Conservation (phyloP, 2,888 invertebrate species). For the Caenorhabditis zanzibari region DNA sequence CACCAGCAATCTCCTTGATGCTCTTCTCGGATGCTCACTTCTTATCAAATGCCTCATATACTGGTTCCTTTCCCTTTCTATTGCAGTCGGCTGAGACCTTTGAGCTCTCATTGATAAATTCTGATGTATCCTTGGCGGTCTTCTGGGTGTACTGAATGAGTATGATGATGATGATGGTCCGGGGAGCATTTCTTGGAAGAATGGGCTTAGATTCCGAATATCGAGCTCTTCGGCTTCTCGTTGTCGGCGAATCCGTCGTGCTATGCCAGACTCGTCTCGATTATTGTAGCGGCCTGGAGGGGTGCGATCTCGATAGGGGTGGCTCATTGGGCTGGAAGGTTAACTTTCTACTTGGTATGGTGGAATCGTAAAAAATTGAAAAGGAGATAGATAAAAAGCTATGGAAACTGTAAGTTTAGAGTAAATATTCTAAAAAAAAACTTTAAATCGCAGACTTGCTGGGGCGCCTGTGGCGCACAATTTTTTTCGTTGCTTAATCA, state of each 20-base stretch:
- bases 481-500: too few species aligned
- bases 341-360: too few species aligned
- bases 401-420: too few species aligned
- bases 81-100: not conserved
- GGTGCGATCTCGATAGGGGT: not conserved
- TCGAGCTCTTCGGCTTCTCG: not conserved
- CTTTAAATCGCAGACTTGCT: too few species aligned
- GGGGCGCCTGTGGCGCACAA: too few species aligned
- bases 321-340: too few species aligned
- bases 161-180: not conserved
- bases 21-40: not conserved
- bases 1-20: not conserved
- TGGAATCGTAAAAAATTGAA: too few species aligned
- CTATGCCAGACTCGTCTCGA: not conserved
- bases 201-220: not conserved
- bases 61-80: conserved; percentile 6
- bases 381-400: too few species aligned
- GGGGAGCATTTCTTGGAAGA: conserved; percentile 8
- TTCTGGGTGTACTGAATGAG: not conserved
- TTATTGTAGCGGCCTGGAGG: not conserved
- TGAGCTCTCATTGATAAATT: not conserved
- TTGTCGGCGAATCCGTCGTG: not conserved
- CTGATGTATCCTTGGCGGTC: not conserved
- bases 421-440: too few species aligned
- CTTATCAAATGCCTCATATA: conserved; percentile 12